phyloP scores from a whole-genome alignment of 1,140 invertebrate genomes.

The Temnothorax nylanderi region DNA sequence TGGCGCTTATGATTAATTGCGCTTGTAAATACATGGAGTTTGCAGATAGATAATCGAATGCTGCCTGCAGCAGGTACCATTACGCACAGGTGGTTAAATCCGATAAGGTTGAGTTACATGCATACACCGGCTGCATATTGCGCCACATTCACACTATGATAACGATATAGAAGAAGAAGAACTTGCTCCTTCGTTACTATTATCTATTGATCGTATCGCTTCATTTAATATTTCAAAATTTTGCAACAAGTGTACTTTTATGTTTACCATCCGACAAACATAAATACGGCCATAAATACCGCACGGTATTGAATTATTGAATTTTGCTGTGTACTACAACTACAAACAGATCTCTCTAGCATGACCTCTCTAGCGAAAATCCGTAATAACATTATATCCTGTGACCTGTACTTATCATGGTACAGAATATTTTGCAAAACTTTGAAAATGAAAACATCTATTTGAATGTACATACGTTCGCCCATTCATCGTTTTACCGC shows the following conservation, averaged over 20 bases:
- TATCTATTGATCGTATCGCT: not conserved
- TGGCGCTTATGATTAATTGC: conserved; percentile 42
- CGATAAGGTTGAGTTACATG: conserved; percentile 47
- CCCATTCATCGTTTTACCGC: conserved; percentile 28
- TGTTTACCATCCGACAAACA: not conserved
- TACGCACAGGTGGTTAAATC: conserved; percentile 41
- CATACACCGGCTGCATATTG: not conserved
- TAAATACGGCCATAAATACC: no score
- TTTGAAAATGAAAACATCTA: conserved; percentile 40
- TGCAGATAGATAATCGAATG: conserved; percentile 57
- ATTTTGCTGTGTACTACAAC: not conserved
- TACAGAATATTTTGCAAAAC: conserved; percentile 13
- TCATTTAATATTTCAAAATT: conserved; percentile 24
- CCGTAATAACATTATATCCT: not conserved
- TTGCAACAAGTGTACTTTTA: not conserved
- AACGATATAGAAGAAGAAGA: not conserved
- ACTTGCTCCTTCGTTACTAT: not conserved
- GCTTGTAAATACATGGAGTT: conserved; percentile 9
- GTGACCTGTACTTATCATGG: not conserved
- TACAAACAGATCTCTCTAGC: not conserved
- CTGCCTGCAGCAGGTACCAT: conserved; percentile 36
- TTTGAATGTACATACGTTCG: not conserved
- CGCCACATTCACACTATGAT: not conserved
- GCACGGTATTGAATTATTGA: conserved; percentile 11
- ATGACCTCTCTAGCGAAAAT: not conserved